Conservation (phyloP, 64 coral and sea anemone genomes). For the Porites lutea region DNA sequence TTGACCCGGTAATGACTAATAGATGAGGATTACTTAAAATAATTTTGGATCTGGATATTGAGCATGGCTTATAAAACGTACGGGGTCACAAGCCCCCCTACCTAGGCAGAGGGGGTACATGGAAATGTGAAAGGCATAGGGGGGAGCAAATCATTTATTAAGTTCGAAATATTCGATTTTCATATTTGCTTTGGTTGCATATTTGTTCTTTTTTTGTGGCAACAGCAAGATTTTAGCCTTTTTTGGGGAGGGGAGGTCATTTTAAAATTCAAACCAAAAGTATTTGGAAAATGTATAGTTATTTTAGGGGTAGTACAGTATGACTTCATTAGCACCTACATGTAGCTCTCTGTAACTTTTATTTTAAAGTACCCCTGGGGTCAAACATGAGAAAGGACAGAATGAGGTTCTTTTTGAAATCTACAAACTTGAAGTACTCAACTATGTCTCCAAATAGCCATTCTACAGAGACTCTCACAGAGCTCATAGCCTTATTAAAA, state of each 20-base stretch:
- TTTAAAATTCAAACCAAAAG: constrained; percentile 14
- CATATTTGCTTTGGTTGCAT: constrained; percentile 1
- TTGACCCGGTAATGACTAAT: background rate
- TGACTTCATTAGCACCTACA: background rate
- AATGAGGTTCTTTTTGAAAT: background rate
- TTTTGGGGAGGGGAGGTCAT: background rate
- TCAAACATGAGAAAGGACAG: too few species aligned
- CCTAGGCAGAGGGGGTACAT: constrained; percentile 4
- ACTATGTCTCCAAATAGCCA: constrained; percentile 24
- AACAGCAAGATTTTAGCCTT: background rate
- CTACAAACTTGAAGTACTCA: constrained; percentile 35
- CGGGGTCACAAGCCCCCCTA: constrained; percentile 19
- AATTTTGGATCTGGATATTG: background rate
- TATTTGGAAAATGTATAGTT: background rate
- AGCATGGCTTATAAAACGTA: constrained; percentile 3
- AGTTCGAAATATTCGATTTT: constrained; percentile 15
- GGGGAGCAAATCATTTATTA: background rate
- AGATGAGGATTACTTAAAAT: constrained; percentile 14
- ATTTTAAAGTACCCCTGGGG: background rate
- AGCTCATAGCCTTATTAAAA: constrained; percentile 34
- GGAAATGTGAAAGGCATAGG: background rate
- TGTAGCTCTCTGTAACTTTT: background rate
- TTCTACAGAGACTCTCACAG: constrained; percentile 31
- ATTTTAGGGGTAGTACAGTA: background rate
- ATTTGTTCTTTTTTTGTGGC: background rate